phyloP scores from a whole-genome alignment of 2,888 invertebrate species.

The Amiota minor region DNA sequence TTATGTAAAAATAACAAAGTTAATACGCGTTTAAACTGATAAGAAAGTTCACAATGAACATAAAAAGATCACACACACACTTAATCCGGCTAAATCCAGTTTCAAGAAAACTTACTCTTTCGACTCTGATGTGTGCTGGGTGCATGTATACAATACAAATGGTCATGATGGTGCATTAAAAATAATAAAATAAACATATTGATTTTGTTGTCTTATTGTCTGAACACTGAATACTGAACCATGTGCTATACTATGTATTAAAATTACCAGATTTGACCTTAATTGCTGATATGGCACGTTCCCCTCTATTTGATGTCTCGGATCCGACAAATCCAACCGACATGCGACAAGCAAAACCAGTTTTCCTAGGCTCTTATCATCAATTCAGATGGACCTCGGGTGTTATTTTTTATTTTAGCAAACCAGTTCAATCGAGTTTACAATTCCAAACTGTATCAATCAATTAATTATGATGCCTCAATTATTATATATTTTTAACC shows the following conservation, averaged over 20 bases:
- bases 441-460: constrained; percentile 44
- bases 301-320: background rate
- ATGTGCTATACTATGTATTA: constrained; percentile 48
- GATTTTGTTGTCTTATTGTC: constrained; percentile 40
- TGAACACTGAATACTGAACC: constrained; percentile 43
- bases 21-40: constrained; percentile 59
- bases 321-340: background rate
- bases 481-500: constrained; percentile 37
- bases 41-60: constrained; percentile 51
- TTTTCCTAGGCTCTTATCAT: constrained; percentile 34
- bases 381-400: constrained; percentile 34
- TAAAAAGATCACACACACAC: constrained; percentile 45
- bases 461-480: constrained; percentile 29
- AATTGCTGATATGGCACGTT: constrained; percentile 58
- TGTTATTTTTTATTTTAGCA: constrained; percentile 33
- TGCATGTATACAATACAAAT: constrained; percentile 16
- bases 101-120: constrained; percentile 43
- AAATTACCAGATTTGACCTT: constrained; percentile 59
- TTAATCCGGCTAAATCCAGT: constrained; percentile 57
- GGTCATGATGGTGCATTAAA: constrained; percentile 46
- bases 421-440: constrained; percentile 49
- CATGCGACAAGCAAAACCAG: constrained; percentile 47
- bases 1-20: constrained; percentile 12
- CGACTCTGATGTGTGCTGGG: constrained; percentile 40
- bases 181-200: constrained; percentile 39